Conservation (phyloP, 2,888 invertebrate species). For the Synanthedon myopaeformis region DNA sequence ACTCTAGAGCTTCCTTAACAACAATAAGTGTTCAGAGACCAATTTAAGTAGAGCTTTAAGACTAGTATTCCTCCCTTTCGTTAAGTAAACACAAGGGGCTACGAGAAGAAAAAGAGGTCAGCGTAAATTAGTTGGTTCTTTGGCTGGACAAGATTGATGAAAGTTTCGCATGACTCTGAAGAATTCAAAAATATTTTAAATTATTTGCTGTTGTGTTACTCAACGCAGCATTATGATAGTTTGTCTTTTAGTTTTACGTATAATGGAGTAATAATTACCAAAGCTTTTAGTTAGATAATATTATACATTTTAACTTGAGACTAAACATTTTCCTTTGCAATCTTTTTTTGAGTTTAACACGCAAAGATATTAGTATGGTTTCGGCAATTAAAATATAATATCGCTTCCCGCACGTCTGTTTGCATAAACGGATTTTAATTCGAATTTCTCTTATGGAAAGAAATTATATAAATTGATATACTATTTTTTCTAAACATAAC, state of each 20-base stretch:
- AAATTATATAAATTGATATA: too few species aligned
- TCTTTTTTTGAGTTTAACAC: too few species aligned
- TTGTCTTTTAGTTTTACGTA: background rate
- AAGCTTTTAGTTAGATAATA: too few species aligned
- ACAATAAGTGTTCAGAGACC: slow-evolving; percentile 4
- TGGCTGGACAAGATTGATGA: slow-evolving; percentile 29
- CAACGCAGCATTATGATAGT: background rate
- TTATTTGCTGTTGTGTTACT: slow-evolving; percentile 5
- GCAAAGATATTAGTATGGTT: too few species aligned
- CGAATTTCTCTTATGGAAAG: too few species aligned
- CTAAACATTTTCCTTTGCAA: too few species aligned
- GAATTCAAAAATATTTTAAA: slow-evolving; percentile 4
- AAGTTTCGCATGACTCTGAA: slow-evolving; percentile 21
- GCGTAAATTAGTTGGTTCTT: slow-evolving; percentile 29
- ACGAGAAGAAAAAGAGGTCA: slow-evolving; percentile 17
- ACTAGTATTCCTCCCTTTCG: slow-evolving; percentile 18
- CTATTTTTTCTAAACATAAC: too few species aligned
- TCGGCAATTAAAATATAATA: too few species aligned
- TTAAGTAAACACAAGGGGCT: slow-evolving; percentile 11
- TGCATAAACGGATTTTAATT: too few species aligned
- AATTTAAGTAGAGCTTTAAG: background rate
- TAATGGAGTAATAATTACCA: background rate
- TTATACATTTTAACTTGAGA: too few species aligned
- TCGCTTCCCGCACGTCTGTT: too few species aligned
- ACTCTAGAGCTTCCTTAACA: slow-evolving; percentile 12